phyloP scores from a whole-genome alignment of 2,888 invertebrate genomes.

The Drosophila melanosoma region DNA sequence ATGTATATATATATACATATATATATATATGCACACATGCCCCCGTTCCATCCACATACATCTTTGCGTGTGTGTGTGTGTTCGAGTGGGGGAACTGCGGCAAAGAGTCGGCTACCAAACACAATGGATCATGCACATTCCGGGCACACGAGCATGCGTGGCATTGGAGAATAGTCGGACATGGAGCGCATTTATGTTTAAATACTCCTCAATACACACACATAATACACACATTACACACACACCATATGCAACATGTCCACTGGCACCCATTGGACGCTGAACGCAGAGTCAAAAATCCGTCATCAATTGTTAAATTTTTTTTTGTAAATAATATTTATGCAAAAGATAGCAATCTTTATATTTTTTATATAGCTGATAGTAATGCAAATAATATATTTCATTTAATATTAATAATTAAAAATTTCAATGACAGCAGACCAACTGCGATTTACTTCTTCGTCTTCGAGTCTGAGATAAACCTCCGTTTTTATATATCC shows the following conservation, averaged over 20 bases:
- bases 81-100: neutral
- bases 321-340: neutral
- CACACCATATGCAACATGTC: neutral
- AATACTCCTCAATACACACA: neutral
- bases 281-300: neutral
- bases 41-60: neutral
- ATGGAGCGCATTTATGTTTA: conserved; percentile 12
- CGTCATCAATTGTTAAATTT: neutral
- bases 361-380: neutral
- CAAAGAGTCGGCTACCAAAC: neutral
- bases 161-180: conserved; percentile 29
- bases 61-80: neutral
- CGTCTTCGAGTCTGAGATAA: neutral
- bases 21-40: neutral
- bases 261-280: neutral
- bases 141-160: conserved; percentile 37
- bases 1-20: conserved; percentile 13
- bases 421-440: neutral
- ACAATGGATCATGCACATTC: conserved; percentile 39
- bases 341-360: neutral
- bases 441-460: neutral
- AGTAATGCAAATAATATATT: neutral
- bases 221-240: neutral
- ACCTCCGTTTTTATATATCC: neutral
- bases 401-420: neutral